Evolutionary conservation across 64 coral and sea anemone genomes (phyloP), one percentile per base, ranked within the genome.

Genomic region (Platygyra sinensis): DNA sequence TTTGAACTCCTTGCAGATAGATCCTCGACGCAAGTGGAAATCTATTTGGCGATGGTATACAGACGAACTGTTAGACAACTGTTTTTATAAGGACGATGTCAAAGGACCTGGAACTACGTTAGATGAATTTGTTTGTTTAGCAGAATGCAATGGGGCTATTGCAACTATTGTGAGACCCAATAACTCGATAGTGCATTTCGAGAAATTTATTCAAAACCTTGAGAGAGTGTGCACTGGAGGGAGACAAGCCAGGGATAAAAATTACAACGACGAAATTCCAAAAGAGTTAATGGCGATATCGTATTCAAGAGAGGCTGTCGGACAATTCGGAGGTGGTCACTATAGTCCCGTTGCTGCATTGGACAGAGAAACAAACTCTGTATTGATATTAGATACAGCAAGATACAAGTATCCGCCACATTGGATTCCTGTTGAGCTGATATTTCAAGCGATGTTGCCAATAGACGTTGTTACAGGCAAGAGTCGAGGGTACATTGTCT

Each of bases 361-460:
- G 19, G 93, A 95, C 61, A 0, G 17, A 6, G 93, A 94, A 59
- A 86, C 89, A 29, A 88, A 98, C 62, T 92, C 93, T 30, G 93
- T 90, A 10, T 82, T 98, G 69, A 81, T 98, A 52, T 90, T 98
- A 18, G 96, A 98, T 52, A 94, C 93, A 36, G 96, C 96, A 59
- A 74, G 96, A 13, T 98, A 95, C 54, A 98, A 95, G 18, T 98
- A 98, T 46, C 93, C 93, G 19, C 96, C 93, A 32, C 86, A 98
- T 67, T 98, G 96, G 96, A 80, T 95, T 22, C 86, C 93, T 52
- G 10, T 95, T 82, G 25, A 91, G 13, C 30, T 93, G 25, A 73
- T 94, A 14, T 98, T 94, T 62, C 57, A 90, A 64, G 79, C 96
- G 0, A 93, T 98, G 96, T 64, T 93, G 27, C 86, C 90, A 46